Evolutionary conservation across 2,888 invertebrate species (phyloP).

Genomic region (Griposia aprilina): DNA sequence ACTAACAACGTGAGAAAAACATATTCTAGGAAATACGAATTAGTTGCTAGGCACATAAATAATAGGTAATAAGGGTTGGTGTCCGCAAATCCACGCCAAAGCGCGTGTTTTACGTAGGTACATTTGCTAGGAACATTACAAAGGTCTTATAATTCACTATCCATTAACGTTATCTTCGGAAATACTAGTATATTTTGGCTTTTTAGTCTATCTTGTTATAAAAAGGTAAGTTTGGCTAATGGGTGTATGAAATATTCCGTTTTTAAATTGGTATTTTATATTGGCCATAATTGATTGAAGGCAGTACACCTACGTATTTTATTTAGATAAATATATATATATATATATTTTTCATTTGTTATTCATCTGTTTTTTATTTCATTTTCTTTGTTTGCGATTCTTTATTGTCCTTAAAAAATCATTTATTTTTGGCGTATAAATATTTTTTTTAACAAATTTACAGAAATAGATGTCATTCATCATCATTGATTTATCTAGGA

Average conservation of each 20-base stretch:
- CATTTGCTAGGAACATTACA: slow-evolving; percentile 7
- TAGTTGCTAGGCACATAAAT: not conserved
- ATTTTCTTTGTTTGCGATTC: too few species aligned
- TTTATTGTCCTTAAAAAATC: not conserved
- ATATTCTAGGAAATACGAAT: slow-evolving; percentile 10
- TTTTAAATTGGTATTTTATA: not conserved
- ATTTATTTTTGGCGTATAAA: too few species aligned
- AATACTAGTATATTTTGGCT: not conserved
- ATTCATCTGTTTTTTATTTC: too few species aligned
- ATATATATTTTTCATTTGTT: too few species aligned
- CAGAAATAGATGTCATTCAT: not conserved
- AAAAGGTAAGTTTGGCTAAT: not conserved
- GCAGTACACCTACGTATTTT: too few species aligned
- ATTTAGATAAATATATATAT: too few species aligned
- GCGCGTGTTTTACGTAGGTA: too few species aligned
- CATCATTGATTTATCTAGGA: not conserved
- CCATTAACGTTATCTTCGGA: slow-evolving; percentile 14
- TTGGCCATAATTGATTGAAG: too few species aligned
- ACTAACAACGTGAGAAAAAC: not conserved
- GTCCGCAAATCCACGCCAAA: too few species aligned
- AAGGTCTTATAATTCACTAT: slow-evolving; percentile 25
- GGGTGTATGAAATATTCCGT: too few species aligned
- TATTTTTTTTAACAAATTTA: not conserved
- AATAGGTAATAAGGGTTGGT: too few species aligned
- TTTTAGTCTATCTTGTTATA: slow-evolving; percentile 1